Base-by-base conservation (phyloP, 2,888 invertebrate species). In the Hypolimnas misippus region DNA sequence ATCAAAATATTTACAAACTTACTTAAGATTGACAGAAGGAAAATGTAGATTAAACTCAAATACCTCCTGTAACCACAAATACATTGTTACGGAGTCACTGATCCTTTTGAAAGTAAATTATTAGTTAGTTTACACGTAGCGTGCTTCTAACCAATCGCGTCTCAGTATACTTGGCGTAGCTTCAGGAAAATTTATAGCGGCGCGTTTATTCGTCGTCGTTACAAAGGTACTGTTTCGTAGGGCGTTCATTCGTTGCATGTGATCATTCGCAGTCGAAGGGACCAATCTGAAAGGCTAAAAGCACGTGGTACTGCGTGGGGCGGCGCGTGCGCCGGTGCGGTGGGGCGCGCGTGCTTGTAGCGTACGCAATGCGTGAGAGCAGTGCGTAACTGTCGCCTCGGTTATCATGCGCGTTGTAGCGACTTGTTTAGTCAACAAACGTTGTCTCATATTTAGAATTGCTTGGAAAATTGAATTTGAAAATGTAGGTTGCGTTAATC, bases 341-440 rank as follows among this genome's bases (percentile, higher is more conserved):
- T 66, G 76, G 77, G 87, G 83, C 81, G 84, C 75, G 84, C 86
- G 87, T 57, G 54, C 35, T 49, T 19, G 25, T 21, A 21, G 46
- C 83, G 77, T 77, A 89, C 88, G 88, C 89, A 87, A 65, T 87
- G 89, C 86, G 88, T 87, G 81, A 70, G 70, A 68, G 49, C 49
- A 49, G 84, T 89, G 90, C 89, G 90, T 89, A 81, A 67, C 77
- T 76, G 84, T 73, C 83, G 79, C 79, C 82, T 79, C 73, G 38
- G 59, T 50, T 56, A 53, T 58, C 63, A 54, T 50, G 38, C 42
- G 17, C 49, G 52, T 52, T 54, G 52, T 54, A 35, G 31, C 52
- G 51, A 19, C 33, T 17, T 42, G 2, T 12, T 35, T 35, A 12
- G 33, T 8, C 8, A 35, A 2, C 8, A 1, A 12, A 8, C 12